Evolutionary conservation across 2,888 invertebrate genomes (phyloP).

Genomic region (Heterodera filipjevi): DNA sequence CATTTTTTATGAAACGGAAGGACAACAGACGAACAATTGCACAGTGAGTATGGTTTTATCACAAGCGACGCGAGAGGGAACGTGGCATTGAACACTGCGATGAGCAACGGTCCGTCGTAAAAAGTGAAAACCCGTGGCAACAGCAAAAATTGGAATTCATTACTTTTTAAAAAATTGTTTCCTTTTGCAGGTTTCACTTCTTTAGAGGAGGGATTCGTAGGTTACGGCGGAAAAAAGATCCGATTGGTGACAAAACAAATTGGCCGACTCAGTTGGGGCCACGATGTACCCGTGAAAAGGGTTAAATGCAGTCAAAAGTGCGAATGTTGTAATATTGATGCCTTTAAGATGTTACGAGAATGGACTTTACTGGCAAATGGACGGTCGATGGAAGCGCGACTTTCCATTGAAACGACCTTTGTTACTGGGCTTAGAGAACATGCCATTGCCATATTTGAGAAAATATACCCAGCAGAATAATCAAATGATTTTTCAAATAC

Average conservation of each 20-base stretch:
- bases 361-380: background rate
- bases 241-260: background rate
- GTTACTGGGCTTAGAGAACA: background rate
- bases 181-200: background rate
- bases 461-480: background rate
- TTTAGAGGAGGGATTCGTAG: background rate
- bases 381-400: background rate
- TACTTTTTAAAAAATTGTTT: too few relatives aligned
- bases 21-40: too few relatives aligned
- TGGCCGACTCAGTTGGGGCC: background rate
- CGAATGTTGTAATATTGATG: background rate
- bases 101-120: too few relatives aligned
- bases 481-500: too few relatives aligned
- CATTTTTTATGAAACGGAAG: too few relatives aligned
- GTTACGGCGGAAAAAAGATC: background rate
- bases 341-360: background rate
- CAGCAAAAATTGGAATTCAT: too few relatives aligned
- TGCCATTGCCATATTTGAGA: slow-evolving; percentile 2
- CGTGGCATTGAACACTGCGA: too few relatives aligned
- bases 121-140: too few relatives aligned
- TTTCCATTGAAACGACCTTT: background rate
- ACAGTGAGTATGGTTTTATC: too few relatives aligned
- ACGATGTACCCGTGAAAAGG: background rate
- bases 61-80: too few relatives aligned
- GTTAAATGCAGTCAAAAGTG: background rate